Evolutionary conservation across 1,140 invertebrate species (phyloP), one percentile per base, ranked within the genome.

Genomic region (Eubasilissa regina): DNA sequence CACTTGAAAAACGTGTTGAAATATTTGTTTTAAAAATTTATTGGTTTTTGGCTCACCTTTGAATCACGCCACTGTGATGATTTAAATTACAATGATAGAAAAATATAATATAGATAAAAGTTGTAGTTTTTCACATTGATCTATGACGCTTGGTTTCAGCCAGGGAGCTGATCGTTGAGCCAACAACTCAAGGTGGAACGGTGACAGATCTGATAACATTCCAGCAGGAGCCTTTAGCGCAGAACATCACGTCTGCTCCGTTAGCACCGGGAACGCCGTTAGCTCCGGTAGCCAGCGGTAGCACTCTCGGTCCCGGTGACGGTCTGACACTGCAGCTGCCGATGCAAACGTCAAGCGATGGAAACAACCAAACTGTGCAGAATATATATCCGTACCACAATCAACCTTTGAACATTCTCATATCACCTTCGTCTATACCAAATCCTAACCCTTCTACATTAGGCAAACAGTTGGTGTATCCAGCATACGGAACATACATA

Each of bases 391-490:
- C 74, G 12, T 76, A 76, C 19, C 74, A 62, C 47, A 76, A 62
- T 45, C 60, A 19, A 75, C 72, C 66, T 8, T 64, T 56, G 25
- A 76, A 62, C 13, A 76, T 62, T 76, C 86, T 88, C 81, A 89
- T 88, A 55, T 88, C 88, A 3, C 88, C 88, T 9, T 88, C 87
- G 4, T 89, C 88, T 0, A 88, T 88, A 44, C 86, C 88, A 0
- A 89, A 87, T 68, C 87, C 88, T 10, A 89, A 84, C 79, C 88
- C 87, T 9, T 88, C 86, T 47, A 84, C 85, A 6, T 85, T 87
- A n/a, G 85, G 84, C 0, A 87, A 88, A 77, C 85, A 84, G 66
- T 80, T 85, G 0, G 85, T 86, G 17, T 3, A 88, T 87, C 75
- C 84, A 85, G n/a, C 84, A 48, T 87, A 88, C 76, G 85, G 85